A percentile compares a stretch with the other conserved stretches of the same genome.
These are phyloP conservation scores for Andinoacara biseriatus DNA, from an alignment of 2,113 vertebrate species.

Conservation along the genomic window DNA sequence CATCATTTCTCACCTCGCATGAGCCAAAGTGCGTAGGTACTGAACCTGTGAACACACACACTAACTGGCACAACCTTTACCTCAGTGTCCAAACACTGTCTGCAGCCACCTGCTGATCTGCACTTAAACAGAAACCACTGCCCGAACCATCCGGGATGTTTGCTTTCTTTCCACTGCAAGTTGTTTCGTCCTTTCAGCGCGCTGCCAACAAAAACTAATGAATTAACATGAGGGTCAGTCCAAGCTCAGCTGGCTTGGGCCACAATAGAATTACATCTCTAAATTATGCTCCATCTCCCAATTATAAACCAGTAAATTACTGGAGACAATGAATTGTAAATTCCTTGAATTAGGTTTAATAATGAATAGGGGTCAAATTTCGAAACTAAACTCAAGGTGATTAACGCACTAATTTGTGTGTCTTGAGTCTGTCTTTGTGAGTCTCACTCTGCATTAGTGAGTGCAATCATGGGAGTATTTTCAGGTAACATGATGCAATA, in stretches of 20 bases:
- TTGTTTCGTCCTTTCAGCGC: neutral
- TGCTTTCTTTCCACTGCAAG: neutral
- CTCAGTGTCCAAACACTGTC: slow-evolving; percentile 24
- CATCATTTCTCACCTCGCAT: slow-evolving; percentile 33
- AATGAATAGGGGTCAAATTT: slow-evolving; percentile 1
- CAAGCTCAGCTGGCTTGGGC: slow-evolving; percentile 49
- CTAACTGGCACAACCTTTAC: slow-evolving; percentile 18
- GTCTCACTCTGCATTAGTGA: neutral
- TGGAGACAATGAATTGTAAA: slow-evolving; percentile 38
- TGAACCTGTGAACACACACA: slow-evolving; percentile 28
- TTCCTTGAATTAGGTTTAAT: slow-evolving; percentile 22
- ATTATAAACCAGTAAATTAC: slow-evolving; percentile 43
- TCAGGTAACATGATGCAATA: neutral
- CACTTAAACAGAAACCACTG: neutral
- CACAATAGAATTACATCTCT: slow-evolving; percentile 31
- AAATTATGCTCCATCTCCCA: slow-evolving; percentile 19
- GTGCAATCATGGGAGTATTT: neutral
- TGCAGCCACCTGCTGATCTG: slow-evolving; percentile 22
- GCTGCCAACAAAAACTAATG: slow-evolving; percentile 20
- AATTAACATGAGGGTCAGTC: slow-evolving; percentile 47
- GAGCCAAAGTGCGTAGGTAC: slow-evolving; percentile 28
- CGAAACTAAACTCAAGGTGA: neutral
- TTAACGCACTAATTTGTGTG: neutral
- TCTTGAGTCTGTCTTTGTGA: neutral
- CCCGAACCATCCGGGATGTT: neutral